Evolutionary conservation across 2,113 vertebrate species (phyloP), one percentile per base, ranked within the genome.

Genomic region (Aptenodytes patagonicus): DNA sequence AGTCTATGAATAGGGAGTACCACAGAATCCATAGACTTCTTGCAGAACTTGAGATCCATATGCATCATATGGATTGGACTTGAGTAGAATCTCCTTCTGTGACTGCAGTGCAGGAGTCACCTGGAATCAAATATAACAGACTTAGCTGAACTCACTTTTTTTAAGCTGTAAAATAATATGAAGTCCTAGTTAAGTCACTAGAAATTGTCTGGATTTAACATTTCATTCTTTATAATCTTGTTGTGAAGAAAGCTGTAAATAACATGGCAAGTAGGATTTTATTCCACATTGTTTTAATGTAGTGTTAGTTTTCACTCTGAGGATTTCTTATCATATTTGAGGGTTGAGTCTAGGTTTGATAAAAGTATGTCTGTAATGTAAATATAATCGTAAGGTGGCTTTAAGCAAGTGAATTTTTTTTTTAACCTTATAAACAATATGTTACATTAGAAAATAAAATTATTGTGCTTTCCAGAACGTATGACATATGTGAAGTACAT

Each of bases 401-500:
- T 73, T 44, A 46, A 19, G 17, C 17, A 44, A 36, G 42, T 44
- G 42, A n/a, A 16, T 6, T 13, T 28, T 52, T 28, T 52, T 51
- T 52, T 52, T 52, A 52, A 28, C 51, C 51, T 52, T 52, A 52
- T 52, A 52, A 52, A 28, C 51, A 52, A 44, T 44, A 52, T 77
- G 44, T 42, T 65, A 31, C 19, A 62, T 47, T 22, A 22, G 61
- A 36, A 83, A 75, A 73, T 54, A 54, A 54, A 54, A 54, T 46
- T 28, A 85, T 72, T 89, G 78, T 66, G 34, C 76, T 81, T 97
- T 90, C 69, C 93, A 99, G 99, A 87, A 99, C 99, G 3, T 99
- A 99, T 42, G 98, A 99, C 96, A 93, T 97, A 89, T 98, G 98
- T 78, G 98, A 98, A 94, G 98, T 99, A 21, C 94, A 81, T 94